phyloP scores from a whole-genome alignment of 2,888 invertebrate genomes.

The Erannis defoliaria region DNA sequence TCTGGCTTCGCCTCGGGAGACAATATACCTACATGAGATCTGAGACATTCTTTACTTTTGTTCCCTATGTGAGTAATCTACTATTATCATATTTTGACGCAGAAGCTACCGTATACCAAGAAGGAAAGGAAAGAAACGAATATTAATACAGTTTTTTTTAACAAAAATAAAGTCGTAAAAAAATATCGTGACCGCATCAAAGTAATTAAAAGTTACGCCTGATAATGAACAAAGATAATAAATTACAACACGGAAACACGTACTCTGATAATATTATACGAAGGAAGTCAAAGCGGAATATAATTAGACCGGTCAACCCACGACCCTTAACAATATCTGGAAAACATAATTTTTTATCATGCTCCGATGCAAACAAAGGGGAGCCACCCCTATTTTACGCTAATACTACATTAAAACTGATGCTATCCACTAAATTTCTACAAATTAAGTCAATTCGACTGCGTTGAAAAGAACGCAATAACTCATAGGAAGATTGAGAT shows the following conservation, averaged over 20 bases:
- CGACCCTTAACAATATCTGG: slow-evolving; percentile 38
- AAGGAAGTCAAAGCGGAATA: slow-evolving; percentile 31
- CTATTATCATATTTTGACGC: no score
- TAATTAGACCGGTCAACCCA: slow-evolving; percentile 36
- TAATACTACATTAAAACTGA: slow-evolving; percentile 23
- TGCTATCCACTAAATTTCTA: slow-evolving; percentile 28
- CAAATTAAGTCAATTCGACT: slow-evolving; percentile 24
- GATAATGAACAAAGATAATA: slow-evolving; percentile 27
- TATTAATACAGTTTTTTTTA: neutral
- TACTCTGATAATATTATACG: slow-evolving; percentile 35
- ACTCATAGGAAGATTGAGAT: slow-evolving; percentile 19
- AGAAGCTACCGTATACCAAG: no score
- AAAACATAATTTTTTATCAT: slow-evolving; percentile 39
- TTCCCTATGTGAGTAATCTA: no score
- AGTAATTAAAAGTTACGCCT: slow-evolving; percentile 22
- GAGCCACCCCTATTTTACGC: slow-evolving; percentile 32
- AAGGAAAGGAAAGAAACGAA: no score
- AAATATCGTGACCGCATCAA: slow-evolving; percentile 16
- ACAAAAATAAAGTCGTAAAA: slow-evolving; percentile 7
- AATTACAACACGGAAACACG: slow-evolving; percentile 39
- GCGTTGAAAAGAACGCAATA: slow-evolving; percentile 12
- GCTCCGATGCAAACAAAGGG: slow-evolving; percentile 32
- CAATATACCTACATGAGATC: no score
- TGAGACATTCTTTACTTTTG: no score
- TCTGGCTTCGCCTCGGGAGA: no score